Base-by-base conservation (phyloP, 1,140 invertebrate species). In the Bombus turneri region DNA sequence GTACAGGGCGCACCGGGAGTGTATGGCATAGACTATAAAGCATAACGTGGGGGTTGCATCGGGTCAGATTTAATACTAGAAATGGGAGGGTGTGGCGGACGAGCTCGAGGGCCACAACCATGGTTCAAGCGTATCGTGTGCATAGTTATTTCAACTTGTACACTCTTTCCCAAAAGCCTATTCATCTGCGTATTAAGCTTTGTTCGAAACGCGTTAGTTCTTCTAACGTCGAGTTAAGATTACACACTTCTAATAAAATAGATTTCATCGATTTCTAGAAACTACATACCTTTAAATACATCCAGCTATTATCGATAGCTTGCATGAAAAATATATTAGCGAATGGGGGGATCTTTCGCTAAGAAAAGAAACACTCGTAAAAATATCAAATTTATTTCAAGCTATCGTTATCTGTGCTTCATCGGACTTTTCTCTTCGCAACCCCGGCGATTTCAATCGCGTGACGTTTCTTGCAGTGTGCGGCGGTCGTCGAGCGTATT, bases 1-100 rank as follows among this genome's bases (percentile, higher is more conserved):
- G 68, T 47, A 28, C 64, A 39, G 53, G 41, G 37, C 22, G 47
- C 68, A 69, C 28, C 53, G 53, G 72, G 53, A 71, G 76, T 47
- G 69, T 77, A 77, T 77, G 66, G 53, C 87, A 39, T 66, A 77
- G 86, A 81, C 86, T 90, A 88, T 90, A 90, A 90, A 90, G 85
- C 86, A 90, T 86, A 90, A 86, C 88, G 89, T 83, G 74, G 89
- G 88, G 90, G 81, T 89, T 86, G 89, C 88, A 82, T 86, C 89
- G 87, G 91, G 87, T 92, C 93, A 94, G 91, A 94, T 93, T 94
- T 94, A 94, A 93, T 93, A 93, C 89, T 89, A 87, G 91, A 93
- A 93, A 93, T 93, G 91, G 91, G 78, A 92, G 88, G 93, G 93
- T 92, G 91, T 91, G 92, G 88, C 87, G 86, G 73, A 79, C 81